phyloP scores from a whole-genome alignment of 2,888 invertebrate genomes.

The Drosophila siamana region DNA sequence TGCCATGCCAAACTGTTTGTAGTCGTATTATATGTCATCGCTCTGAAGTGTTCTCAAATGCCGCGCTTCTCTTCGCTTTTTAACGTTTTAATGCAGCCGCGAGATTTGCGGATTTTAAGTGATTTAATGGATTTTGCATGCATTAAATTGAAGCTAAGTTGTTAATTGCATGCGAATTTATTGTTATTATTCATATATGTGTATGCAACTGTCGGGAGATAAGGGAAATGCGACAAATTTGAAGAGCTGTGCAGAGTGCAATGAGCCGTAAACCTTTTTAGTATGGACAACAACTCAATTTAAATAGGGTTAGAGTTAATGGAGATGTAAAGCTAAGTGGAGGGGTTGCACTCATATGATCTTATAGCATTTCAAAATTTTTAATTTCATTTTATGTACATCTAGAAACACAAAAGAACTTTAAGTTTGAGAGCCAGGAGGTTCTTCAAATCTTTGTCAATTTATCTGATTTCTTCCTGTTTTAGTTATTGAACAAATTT shows the following conservation, averaged over 20 bases:
- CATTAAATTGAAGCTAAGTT: slow-evolving; percentile 65
- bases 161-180: slow-evolving; percentile 76
- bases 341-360: background rate
- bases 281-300: slow-evolving; percentile 4
- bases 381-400: too few species aligned
- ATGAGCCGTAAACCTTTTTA: slow-evolving; percentile 24
- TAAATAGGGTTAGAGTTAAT: slow-evolving; percentile 22
- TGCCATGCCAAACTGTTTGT: slow-evolving; percentile 62
- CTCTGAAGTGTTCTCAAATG: slow-evolving; percentile 74
- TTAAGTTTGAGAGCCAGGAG: too few species aligned
- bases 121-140: slow-evolving; percentile 82
- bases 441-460: too few species aligned
- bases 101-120: slow-evolving; percentile 60
- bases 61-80: slow-evolving; percentile 26
- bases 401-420: too few species aligned
- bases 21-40: slow-evolving; percentile 79
- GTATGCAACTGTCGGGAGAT: slow-evolving; percentile 34
- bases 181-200: slow-evolving; percentile 39
- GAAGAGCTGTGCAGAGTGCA: slow-evolving; percentile 47
- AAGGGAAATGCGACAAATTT: slow-evolving; percentile 61
- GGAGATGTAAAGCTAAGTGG: background rate
- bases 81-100: slow-evolving; percentile 50
- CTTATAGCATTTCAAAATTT: background rate
- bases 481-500: too few species aligned
- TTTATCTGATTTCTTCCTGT: too few species aligned